Evolutionary conservation across 2,888 invertebrate species (phyloP).

Genomic region (Nomada lathburiana): DNA sequence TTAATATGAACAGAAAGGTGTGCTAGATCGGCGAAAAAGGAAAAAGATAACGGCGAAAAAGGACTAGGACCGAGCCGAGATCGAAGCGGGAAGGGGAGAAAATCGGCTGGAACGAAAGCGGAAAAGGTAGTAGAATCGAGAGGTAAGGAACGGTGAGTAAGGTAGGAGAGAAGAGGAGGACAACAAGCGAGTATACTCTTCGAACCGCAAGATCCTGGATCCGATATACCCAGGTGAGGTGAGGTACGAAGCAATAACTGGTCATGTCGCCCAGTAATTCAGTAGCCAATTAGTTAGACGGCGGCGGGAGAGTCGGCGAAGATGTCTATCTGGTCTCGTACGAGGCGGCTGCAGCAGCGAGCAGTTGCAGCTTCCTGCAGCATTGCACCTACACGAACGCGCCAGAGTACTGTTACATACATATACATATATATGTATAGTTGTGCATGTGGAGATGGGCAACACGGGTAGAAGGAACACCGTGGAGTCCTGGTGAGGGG

Average conservation of each 20-base stretch:
- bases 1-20: conserved; percentile 50
- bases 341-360: conserved; percentile 68
- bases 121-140: no score
- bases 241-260: conserved; percentile 80
- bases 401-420: conserved; percentile 18
- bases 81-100: conserved; percentile 5
- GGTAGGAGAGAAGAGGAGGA: conserved; percentile 15
- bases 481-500: conserved; percentile 48
- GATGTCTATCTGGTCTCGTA: conserved; percentile 79
- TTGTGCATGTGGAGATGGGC: conserved; percentile 26
- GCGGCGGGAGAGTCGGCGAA: conserved; percentile 75
- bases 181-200: conserved; percentile 48
- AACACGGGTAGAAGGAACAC: conserved; percentile 42
- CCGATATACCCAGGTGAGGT: conserved; percentile 71
- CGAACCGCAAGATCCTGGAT: conserved; percentile 70
- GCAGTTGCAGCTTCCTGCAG: conserved; percentile 72
- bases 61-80: background rate
- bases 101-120: background rate
- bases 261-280: conserved; percentile 81
- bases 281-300: conserved; percentile 83
- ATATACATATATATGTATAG: background rate
- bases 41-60: background rate
- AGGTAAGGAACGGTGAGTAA: background rate
- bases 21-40: conserved; percentile 1
- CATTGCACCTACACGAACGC: conserved; percentile 62